A percentile compares a stretch with the other conserved stretches of the same genome.
Conservation (phyloP, 2,888 invertebrate genomes). For the Venustoraphidia nigricollis region DNA sequence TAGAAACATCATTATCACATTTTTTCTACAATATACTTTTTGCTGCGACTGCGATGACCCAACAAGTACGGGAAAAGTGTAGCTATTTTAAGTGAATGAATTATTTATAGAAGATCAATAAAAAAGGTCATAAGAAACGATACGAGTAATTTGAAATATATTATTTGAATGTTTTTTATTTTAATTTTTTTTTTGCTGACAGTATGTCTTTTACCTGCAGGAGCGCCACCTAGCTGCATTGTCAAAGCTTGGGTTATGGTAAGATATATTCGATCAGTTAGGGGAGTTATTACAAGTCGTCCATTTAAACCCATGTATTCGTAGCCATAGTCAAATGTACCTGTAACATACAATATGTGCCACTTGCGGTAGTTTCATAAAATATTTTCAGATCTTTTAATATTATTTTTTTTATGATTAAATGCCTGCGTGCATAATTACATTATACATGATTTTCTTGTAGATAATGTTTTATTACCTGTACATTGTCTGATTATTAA, state of each 20-base stretch:
- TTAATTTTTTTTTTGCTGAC: neutral
- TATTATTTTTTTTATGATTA: neutral
- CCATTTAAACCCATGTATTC: slow-evolving; percentile 93
- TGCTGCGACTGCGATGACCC: too few species aligned
- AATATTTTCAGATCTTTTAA: too few species aligned
- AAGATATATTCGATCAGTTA: slow-evolving; percentile 84
- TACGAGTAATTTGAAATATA: too few species aligned
- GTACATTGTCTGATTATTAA: slow-evolving; percentile 73
- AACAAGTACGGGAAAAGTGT: too few species aligned
- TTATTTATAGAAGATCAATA: too few species aligned
- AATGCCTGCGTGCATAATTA: slow-evolving; percentile 1
- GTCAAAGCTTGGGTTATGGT: slow-evolving; percentile 86
- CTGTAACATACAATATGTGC: slow-evolving; percentile 21
- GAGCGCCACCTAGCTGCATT: slow-evolving; percentile 84
- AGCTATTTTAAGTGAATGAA: too few species aligned
- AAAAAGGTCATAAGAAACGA: too few species aligned
- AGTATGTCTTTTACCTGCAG: slow-evolving; percentile 44
- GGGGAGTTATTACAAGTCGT: slow-evolving; percentile 77
- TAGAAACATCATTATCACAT: too few species aligned
- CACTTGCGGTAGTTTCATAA: too few species aligned
- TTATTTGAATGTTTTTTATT: neutral
- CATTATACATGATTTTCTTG: neutral
- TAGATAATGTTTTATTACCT: slow-evolving; percentile 23
- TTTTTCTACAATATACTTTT: too few species aligned
- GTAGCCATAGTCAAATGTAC: slow-evolving; percentile 81